These are phyloP conservation scores for Caenorhabditis inopinata DNA, from an alignment of 1,140 invertebrate species.

Conservation along the genomic window DNA sequence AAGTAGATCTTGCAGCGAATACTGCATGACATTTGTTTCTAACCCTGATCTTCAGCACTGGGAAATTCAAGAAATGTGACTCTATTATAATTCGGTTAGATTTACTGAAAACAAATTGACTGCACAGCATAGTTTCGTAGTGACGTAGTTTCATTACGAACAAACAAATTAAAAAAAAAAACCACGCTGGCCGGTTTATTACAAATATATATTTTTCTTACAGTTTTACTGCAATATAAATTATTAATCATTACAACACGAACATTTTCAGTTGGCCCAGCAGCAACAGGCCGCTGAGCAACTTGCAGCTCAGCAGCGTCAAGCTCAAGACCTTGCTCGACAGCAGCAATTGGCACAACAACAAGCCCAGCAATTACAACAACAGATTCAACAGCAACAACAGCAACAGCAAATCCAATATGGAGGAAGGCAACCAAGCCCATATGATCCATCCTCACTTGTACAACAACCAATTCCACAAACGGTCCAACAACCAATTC, in stretches of 20 bases:
- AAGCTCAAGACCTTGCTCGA: slow-evolving; percentile 38
- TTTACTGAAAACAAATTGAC: too few relatives aligned
- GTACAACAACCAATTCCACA: slow-evolving; percentile 36
- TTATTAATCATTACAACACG: not conserved
- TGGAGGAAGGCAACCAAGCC: slow-evolving; percentile 20
- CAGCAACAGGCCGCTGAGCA: not conserved
- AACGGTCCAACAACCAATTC: not conserved
- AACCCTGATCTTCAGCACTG: too few relatives aligned
- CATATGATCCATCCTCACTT: not conserved
- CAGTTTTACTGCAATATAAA: too few relatives aligned
- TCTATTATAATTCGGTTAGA: too few relatives aligned
- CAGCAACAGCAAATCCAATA: slow-evolving; percentile 26
- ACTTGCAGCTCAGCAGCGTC: slow-evolving; percentile 4
- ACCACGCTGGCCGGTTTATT: too few relatives aligned
- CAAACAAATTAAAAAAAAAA: too few relatives aligned
- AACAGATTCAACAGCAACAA: slow-evolving; percentile 40
- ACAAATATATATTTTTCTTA: too few relatives aligned
- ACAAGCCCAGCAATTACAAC: slow-evolving; percentile 47
- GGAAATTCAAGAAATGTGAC: too few relatives aligned
- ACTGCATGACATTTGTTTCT: too few relatives aligned
- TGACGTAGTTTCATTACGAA: too few relatives aligned
- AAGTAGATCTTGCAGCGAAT: too few relatives aligned
- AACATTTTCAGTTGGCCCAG: not conserved
- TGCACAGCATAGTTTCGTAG: too few relatives aligned
- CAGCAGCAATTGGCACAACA: slow-evolving; percentile 36